Evolutionary conservation across 2,797 vertebrate genomes (phyloP).

Genomic region (Sylvilagus floridanus): DNA sequence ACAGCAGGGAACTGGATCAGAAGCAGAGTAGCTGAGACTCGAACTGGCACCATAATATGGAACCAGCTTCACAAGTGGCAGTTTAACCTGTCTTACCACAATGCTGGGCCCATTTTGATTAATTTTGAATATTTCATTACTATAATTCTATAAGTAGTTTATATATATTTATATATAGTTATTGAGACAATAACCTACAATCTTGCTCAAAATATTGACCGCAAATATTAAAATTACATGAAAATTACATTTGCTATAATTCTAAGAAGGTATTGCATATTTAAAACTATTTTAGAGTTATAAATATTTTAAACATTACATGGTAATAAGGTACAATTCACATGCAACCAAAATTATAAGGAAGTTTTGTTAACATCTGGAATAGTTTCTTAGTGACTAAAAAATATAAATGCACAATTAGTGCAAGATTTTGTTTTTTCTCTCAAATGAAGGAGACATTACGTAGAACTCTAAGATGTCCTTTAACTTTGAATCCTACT

Average conservation of each 20-base stretch:
- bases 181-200: not conserved
- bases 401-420: not conserved
- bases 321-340: not conserved
- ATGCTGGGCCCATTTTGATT: too few species aligned
- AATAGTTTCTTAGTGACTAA: not conserved
- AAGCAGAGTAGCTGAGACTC: too few species aligned
- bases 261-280: not conserved
- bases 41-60: too few species aligned
- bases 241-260: not conserved
- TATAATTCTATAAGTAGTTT: not conserved
- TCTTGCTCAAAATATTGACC: not conserved
- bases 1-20: too few species aligned
- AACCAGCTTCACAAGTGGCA: too few species aligned
- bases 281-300: not conserved
- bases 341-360: not conserved
- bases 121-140: not conserved
- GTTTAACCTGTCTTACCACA: too few species aligned
- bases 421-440: not conserved
- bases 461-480: not conserved
- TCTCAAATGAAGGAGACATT: not conserved
- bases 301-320: not conserved
- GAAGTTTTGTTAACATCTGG: not conserved
- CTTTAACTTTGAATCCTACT: not conserved
- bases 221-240: not conserved
- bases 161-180: too few species aligned